Percentiles rank a stretch among this genome's conserved stretches.
phyloP scores from a whole-genome alignment of 30 jellyfish, hydroid and myxozoan species.

The Aurelia coerulea region DNA sequence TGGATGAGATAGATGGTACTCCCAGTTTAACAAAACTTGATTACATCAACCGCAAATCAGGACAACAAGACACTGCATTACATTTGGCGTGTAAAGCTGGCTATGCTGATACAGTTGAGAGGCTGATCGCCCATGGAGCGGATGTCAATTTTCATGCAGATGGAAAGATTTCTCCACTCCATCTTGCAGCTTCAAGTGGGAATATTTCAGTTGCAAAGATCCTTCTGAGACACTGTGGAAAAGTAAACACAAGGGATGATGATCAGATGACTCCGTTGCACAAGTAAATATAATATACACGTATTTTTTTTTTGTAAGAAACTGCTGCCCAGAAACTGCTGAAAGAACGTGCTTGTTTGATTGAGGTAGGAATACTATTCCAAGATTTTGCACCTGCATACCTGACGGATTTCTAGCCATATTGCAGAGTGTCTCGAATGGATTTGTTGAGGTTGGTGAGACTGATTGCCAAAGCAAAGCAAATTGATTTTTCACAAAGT shows the following conservation, averaged over 20 bases:
- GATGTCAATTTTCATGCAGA: slow-evolving; percentile 84
- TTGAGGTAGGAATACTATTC: too few relatives aligned
- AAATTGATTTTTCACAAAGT: too few relatives aligned
- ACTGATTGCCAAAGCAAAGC: too few relatives aligned
- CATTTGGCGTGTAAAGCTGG: slow-evolving; percentile 96
- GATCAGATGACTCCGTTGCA: slow-evolving; percentile 91
- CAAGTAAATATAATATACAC: slow-evolving; percentile 31
- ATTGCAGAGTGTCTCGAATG: too few relatives aligned
- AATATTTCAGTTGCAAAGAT: slow-evolving; percentile 58
- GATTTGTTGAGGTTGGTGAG: too few relatives aligned
- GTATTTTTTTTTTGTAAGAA: neutral
- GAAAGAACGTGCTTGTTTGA: too few relatives aligned
- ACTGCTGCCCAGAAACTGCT: too few relatives aligned
- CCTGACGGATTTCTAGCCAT: too few relatives aligned
- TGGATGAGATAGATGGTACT: slow-evolving; percentile 54
- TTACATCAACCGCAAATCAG: slow-evolving; percentile 63
- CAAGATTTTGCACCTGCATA: too few relatives aligned
- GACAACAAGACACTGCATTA: slow-evolving; percentile 85
- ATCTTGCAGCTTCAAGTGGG: slow-evolving; percentile 94
- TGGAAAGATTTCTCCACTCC: slow-evolving; percentile 86
- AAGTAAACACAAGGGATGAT: slow-evolving; percentile 80
- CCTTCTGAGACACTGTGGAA: slow-evolving; percentile 66
- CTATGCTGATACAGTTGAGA: slow-evolving; percentile 72
- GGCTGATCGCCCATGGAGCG: slow-evolving; percentile 89
- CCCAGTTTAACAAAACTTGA: slow-evolving; percentile 16